phyloP scores from a whole-genome alignment of 2,888 invertebrate genomes.

The Cheilosia vernalis region DNA sequence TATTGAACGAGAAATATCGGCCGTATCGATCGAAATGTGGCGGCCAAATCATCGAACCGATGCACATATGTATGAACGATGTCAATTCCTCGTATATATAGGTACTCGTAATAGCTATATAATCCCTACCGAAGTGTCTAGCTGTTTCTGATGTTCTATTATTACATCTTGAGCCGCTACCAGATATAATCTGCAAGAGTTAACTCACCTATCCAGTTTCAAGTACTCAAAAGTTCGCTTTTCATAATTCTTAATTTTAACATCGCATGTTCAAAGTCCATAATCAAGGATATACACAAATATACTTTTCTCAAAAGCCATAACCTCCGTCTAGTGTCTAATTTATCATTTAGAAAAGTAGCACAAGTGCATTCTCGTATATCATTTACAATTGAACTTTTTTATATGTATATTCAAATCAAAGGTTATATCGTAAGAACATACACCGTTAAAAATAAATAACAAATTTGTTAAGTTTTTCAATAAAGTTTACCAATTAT shows the following conservation, averaged over 20 bases:
- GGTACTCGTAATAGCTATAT: too few relatives aligned
- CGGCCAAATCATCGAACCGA: too few relatives aligned
- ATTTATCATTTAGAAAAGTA: conserved; percentile 66
- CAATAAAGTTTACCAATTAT: too few relatives aligned
- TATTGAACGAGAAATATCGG: too few relatives aligned
- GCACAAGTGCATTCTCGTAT: conserved; percentile 59
- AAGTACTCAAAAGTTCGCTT: conserved; percentile 21
- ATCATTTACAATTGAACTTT: conserved; percentile 35
- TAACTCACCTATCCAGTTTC: conserved; percentile 3
- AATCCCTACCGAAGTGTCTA: too few relatives aligned
- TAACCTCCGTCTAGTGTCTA: conserved; percentile 41
- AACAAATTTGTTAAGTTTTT: too few relatives aligned
- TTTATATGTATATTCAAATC: conserved; percentile 4
- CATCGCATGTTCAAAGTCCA: conserved; percentile 38
- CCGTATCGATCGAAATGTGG: too few relatives aligned
- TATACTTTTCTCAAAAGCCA: conserved; percentile 8
- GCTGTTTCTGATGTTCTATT: too few relatives aligned
- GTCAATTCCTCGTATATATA: too few relatives aligned
- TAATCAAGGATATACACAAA: conserved; percentile 29
- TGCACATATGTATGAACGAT: too few relatives aligned
- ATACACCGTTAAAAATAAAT: conserved; percentile 1
- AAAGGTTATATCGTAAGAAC: background rate
- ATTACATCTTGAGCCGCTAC: too few relatives aligned
- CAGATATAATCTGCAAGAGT: background rate
- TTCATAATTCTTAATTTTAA: conserved; percentile 36